A percentile compares a stretch with the other conserved stretches of the same genome.
Conservation (phyloP, 2,888 invertebrate genomes). For the Sthenelais limicola region DNA sequence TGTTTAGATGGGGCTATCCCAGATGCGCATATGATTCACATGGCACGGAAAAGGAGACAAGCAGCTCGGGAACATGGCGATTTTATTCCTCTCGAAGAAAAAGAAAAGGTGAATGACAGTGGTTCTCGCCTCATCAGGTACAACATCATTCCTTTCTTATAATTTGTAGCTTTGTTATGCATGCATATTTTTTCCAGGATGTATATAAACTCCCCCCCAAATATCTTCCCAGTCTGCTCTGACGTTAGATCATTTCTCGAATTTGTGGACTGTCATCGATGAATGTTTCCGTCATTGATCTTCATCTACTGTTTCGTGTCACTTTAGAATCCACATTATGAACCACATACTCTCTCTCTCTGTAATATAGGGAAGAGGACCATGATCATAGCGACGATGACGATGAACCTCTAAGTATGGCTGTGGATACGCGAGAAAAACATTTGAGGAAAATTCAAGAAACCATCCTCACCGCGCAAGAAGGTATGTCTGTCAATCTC, state of each 20-base stretch:
- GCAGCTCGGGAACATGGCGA: slow-evolving; percentile 89
- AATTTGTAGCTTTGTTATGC: too few species aligned
- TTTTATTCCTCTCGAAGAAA: slow-evolving; percentile 76
- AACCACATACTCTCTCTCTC: too few species aligned
- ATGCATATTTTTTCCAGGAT: too few species aligned
- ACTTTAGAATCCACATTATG: too few species aligned
- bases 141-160: too few species aligned
- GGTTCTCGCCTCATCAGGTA: slow-evolving; percentile 80
- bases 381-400: slow-evolving; percentile 82
- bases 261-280: too few species aligned
- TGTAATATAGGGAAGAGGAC: slow-evolving; percentile 79
- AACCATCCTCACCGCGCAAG: slow-evolving; percentile 83
- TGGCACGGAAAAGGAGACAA: slow-evolving; percentile 94
- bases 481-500: slow-evolving; percentile 73
- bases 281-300: too few species aligned
- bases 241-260: too few species aligned
- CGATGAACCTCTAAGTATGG: slow-evolving; percentile 87
- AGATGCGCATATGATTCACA: slow-evolving; percentile 98
- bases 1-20: slow-evolving; percentile 86
- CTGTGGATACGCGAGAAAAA: slow-evolving; percentile 84
- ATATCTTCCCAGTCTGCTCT: too few species aligned
- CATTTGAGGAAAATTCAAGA: slow-evolving; percentile 85
- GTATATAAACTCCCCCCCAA: too few species aligned
- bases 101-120: slow-evolving; percentile 63
- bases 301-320: too few species aligned